A percentile compares a stretch with the other conserved stretches of the same genome.
Evolutionary conservation across 2,797 vertebrate species (phyloP).

Genomic region (Rhabdomys pumilio): DNA sequence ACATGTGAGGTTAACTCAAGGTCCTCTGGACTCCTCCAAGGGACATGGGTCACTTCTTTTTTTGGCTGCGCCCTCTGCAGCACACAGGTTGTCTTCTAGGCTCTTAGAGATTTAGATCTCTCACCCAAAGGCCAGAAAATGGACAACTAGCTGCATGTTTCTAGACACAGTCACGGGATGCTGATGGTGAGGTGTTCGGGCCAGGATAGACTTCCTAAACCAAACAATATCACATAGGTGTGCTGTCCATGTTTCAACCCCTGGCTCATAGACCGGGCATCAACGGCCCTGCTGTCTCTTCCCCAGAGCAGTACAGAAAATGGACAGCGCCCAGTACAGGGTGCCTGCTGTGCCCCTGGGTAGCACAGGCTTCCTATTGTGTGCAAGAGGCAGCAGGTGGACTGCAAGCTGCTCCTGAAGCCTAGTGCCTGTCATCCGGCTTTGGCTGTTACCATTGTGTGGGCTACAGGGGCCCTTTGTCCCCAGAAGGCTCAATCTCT

Average conservation of each 20-base stretch:
- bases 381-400: constrained; percentile 66
- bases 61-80: background rate
- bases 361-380: constrained; percentile 60
- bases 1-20: background rate
- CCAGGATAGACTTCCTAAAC: background rate
- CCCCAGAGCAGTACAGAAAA: background rate
- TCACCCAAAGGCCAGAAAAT: background rate
- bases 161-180: background rate
- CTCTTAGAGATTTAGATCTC: background rate
- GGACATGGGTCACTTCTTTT: background rate
- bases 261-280: background rate
- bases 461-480: constrained; percentile 66
- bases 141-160: background rate
- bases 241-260: background rate
- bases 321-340: constrained; percentile 35
- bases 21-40: background rate
- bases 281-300: background rate
- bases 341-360: background rate
- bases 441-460: constrained; percentile 60
- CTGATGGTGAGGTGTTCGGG: background rate
- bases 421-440: constrained; percentile 7
- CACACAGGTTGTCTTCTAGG: background rate
- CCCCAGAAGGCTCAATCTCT: background rate
- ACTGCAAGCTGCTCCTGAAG: constrained; percentile 38
- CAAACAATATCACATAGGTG: background rate